Conservation (phyloP, 2,888 invertebrate genomes). For the Boloria euphrosyne region DNA sequence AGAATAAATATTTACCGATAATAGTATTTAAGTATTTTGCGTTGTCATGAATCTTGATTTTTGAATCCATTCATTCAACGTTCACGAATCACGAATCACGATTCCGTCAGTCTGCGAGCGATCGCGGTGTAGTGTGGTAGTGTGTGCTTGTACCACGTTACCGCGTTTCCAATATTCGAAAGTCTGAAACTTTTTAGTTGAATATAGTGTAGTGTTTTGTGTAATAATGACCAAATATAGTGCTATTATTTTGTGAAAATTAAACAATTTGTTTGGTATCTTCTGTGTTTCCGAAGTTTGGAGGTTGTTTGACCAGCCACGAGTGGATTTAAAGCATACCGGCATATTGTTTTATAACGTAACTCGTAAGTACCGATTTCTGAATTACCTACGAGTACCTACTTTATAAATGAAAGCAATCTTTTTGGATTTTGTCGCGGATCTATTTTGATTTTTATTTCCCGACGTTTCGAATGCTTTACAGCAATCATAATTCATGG, state of each 20-base stretch:
- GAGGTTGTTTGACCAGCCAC: conserved; percentile 41
- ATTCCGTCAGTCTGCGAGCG: conserved; percentile 65
- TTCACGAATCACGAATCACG: too few relatives aligned
- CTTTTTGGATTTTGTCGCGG: too few relatives aligned
- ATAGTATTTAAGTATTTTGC: conserved; percentile 22
- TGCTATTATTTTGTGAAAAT: conserved; percentile 57
- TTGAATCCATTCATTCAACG: conserved; percentile 38
- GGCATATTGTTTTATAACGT: conserved; percentile 51
- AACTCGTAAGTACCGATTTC: conserved; percentile 46
- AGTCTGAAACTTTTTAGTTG: conserved; percentile 52
- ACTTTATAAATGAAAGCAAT: too few relatives aligned
- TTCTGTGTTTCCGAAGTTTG: conserved; percentile 43
- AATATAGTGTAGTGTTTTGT: conserved; percentile 51
- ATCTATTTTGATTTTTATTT: too few relatives aligned
- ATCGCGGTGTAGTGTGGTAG: conserved; percentile 49
- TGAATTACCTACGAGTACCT: conserved; percentile 7
- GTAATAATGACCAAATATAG: conserved; percentile 57
- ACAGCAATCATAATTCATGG: too few relatives aligned
- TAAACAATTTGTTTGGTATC: conserved; percentile 41
- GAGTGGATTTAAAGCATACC: conserved; percentile 62
- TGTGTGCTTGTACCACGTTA: conserved; percentile 36
- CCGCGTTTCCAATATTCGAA: conserved; percentile 54
- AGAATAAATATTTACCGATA: neutral
- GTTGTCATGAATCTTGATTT: conserved; percentile 36
- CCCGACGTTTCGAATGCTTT: too few relatives aligned